A percentile compares a stretch with the other conserved stretches of the same genome.
phyloP scores from a whole-genome alignment of 2,113 vertebrate genomes.

The Hippopotamus amphibius region DNA sequence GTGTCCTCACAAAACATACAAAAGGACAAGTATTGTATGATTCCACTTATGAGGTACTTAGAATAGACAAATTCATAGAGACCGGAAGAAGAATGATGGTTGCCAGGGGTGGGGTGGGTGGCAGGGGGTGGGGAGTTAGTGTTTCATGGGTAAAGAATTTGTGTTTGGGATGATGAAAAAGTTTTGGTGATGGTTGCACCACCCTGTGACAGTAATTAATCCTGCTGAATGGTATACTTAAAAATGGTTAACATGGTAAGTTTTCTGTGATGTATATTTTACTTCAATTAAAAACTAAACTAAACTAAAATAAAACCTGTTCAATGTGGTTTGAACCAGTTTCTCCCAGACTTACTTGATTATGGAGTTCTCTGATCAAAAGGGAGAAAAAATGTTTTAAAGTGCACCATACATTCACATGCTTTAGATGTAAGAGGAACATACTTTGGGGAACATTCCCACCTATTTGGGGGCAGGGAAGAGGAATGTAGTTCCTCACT shows the following conservation, averaged over 20 bases:
- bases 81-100: neutral
- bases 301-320: conserved; percentile 11
- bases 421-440: neutral
- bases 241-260: neutral
- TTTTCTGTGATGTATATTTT: neutral
- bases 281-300: neutral
- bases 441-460: neutral
- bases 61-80: neutral
- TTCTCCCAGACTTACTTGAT: neutral
- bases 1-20: neutral
- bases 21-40: neutral
- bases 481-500: neutral
- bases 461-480: neutral
- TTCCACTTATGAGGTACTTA: neutral
- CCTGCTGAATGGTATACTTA: neutral
- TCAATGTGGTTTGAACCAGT: neutral
- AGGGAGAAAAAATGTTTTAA: neutral
- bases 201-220: neutral
- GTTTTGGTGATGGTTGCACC: neutral
- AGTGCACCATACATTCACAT: neutral
- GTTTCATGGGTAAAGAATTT: neutral
- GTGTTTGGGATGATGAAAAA: neutral
- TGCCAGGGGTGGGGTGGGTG: too few relatives aligned
- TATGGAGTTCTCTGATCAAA: neutral
- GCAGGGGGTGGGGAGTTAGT: neutral